Conservation (phyloP, 2,888 invertebrate genomes). For the Agrilus biguttatus region DNA sequence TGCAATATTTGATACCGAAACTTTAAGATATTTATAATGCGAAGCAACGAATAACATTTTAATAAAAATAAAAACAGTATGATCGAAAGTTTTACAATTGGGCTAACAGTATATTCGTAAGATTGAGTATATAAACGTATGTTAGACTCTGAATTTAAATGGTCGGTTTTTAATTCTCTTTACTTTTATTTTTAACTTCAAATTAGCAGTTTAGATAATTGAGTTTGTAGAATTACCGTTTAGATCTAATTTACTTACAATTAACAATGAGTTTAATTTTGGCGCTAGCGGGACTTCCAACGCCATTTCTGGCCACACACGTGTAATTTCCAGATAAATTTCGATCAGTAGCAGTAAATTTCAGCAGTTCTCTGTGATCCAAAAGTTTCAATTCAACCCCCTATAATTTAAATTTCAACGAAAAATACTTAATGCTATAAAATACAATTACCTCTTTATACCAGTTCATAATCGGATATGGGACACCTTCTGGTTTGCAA, state of each 20-base stretch:
- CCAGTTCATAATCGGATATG: conserved; percentile 61
- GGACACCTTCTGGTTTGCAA: conserved; percentile 57
- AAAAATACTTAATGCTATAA: conserved; percentile 8
- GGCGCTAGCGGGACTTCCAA: conserved; percentile 55
- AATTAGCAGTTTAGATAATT: too few species aligned
- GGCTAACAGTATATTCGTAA: too few species aligned
- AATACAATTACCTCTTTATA: conserved; percentile 29
- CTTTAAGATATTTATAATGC: too few species aligned
- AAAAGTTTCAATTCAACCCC: conserved; percentile 46
- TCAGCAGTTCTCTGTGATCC: conserved; percentile 43
- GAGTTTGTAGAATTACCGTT: background rate
- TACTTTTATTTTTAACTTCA: background rate
- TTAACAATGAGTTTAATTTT: conserved; percentile 54
- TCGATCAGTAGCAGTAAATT: conserved; percentile 50
- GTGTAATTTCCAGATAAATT: conserved; percentile 57
- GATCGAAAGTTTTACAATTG: too few species aligned
- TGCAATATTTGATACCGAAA: too few species aligned
- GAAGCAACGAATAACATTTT: too few species aligned
- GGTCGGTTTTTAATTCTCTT: background rate
- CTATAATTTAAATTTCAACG: conserved; percentile 25
- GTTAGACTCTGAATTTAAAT: background rate
- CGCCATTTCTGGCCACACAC: conserved; percentile 58
- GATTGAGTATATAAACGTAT: too few species aligned
- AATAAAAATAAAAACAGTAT: too few species aligned
- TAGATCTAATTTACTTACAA: conserved; percentile 38